Evolutionary conservation across 2,888 invertebrate species (phyloP).

Genomic region (Adelphocoris suturalis): DNA sequence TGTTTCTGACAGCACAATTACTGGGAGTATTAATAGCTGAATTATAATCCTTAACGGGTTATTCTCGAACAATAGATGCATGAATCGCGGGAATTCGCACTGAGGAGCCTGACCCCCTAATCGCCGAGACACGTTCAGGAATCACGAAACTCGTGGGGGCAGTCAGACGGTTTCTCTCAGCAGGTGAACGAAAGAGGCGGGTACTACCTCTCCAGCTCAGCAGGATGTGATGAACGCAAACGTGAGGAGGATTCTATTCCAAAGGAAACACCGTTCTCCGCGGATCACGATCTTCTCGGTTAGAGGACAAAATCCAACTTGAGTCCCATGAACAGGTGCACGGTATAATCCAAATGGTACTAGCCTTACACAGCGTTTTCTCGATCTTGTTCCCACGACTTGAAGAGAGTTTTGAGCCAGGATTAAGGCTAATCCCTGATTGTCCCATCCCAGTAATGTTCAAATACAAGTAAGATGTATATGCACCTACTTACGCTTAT

Average conservation of each 20-base stretch:
- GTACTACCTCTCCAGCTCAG: neutral
- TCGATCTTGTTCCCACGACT: neutral
- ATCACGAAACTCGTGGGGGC: constrained; percentile 23
- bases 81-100: neutral
- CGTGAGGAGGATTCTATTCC: constrained; percentile 23
- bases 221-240: constrained; percentile 7
- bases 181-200: neutral
- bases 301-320: constrained; percentile 13
- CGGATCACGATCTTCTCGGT: constrained; percentile 1
- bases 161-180: neutral
- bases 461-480: too few relatives aligned
- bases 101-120: neutral
- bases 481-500: too few relatives aligned
- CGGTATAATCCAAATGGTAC: neutral
- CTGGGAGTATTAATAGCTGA: too few relatives aligned
- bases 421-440: too few relatives aligned
- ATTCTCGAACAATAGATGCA: neutral
- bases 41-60: too few relatives aligned
- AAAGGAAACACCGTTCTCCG: constrained; percentile 22
- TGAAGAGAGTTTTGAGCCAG: neutral
- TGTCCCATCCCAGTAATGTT: too few relatives aligned
- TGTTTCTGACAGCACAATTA: too few relatives aligned
- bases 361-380: constrained; percentile 3
- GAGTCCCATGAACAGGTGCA: constrained; percentile 14
- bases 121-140: neutral